These are phyloP conservation scores for Neomicropteryx cornuta DNA, from an alignment of 1,140 invertebrate genomes.

Conservation along the genomic window DNA sequence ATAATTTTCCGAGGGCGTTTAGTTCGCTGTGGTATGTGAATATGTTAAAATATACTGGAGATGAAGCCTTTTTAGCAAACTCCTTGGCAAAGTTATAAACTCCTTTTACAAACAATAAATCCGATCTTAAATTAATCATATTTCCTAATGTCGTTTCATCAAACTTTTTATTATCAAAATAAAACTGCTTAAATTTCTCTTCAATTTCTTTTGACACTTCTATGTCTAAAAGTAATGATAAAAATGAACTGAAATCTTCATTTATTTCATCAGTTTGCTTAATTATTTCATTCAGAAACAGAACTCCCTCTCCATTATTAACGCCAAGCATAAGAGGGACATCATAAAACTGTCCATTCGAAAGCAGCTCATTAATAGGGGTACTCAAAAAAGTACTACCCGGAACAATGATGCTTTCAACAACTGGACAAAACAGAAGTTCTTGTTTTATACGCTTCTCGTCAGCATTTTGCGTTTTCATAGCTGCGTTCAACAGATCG, in stretches of 20 bases:
- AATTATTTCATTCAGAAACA: background rate
- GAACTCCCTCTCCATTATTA: background rate
- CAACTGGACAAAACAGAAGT: no score
- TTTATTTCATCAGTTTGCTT: background rate
- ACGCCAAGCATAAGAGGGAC: background rate
- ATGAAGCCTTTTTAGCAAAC: no score
- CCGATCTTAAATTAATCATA: background rate
- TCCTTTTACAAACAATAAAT: no score
- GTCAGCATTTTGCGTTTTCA: no score
- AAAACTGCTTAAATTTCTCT: background rate
- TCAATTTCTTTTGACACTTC: background rate
- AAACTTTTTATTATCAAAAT: background rate
- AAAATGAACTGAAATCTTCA: no score
- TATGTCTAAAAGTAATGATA: no score
- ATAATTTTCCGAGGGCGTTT: no score
- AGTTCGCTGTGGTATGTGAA: no score
- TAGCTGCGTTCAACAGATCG: slow-evolving; percentile 22
- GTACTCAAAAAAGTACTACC: slow-evolving; percentile 12
- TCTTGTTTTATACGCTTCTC: no score
- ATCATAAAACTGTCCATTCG: background rate
- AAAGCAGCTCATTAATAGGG: background rate
- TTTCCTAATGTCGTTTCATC: background rate
- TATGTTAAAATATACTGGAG: no score
- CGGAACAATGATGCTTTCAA: slow-evolving; percentile 13
- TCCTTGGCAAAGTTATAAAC: no score